Evolutionary conservation across 64 coral and sea anemone species (phyloP).

Genomic region (Orbicella faveolata): DNA sequence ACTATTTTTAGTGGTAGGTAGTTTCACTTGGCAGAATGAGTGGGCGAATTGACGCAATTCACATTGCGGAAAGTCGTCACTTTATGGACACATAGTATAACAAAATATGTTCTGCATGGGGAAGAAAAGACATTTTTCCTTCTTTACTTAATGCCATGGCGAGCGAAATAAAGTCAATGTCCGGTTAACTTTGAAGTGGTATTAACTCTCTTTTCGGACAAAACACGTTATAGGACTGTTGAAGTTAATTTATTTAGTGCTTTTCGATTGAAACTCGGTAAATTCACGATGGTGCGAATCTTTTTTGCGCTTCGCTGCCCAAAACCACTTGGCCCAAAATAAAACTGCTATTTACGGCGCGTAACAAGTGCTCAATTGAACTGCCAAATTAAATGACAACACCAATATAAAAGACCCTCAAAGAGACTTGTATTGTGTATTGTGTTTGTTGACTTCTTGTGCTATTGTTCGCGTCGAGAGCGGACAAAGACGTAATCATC

Average conservation of each 20-base stretch:
- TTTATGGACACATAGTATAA: not conserved
- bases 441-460: conserved; percentile 45
- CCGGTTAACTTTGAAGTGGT: not conserved
- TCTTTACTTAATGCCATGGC: not conserved
- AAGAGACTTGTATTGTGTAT: conserved; percentile 37
- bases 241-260: not conserved
- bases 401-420: conserved; percentile 27
- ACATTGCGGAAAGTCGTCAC: conserved; percentile 23
- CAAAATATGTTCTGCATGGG: not conserved
- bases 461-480: conserved; percentile 30
- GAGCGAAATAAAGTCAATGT: not conserved
- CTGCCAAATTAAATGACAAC: conserved; percentile 52
- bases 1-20: not conserved
- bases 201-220: not conserved
- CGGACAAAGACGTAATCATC: conserved; percentile 48
- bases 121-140: not conserved
- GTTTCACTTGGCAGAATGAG: not conserved
- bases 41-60: conserved; percentile 32
- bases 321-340: conserved; percentile 16
- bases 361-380: conserved; percentile 47
- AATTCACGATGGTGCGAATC: not conserved
- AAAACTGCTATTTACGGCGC: conserved; percentile 36
- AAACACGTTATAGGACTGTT: not conserved
- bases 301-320: not conserved
- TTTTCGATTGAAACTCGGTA: not conserved